Conservation (phyloP, 2,113 vertebrate species). For the Taxidea taxus region DNA sequence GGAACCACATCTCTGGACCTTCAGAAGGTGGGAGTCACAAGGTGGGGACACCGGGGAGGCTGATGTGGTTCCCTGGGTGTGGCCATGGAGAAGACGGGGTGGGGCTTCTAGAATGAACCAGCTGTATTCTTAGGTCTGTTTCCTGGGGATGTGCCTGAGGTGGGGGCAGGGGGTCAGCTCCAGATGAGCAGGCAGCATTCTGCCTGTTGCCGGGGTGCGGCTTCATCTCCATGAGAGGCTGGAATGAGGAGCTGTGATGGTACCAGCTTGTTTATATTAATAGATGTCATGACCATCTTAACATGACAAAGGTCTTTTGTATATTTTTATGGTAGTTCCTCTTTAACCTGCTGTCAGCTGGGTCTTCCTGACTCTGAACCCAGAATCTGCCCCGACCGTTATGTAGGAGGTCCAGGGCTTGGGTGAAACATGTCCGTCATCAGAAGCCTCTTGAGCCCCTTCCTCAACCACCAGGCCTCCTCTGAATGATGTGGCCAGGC, state of each 20-base stretch:
- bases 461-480: background rate
- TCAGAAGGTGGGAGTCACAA: slow-evolving; percentile 66
- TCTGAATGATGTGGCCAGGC: background rate
- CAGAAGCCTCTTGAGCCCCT: background rate
- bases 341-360: background rate
- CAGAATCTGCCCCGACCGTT: background rate
- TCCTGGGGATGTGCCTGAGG: background rate
- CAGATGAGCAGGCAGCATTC: background rate
- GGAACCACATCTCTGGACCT: slow-evolving; percentile 57
- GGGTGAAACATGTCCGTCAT: background rate
- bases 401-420: background rate
- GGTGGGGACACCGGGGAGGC: slow-evolving; percentile 22
- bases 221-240: background rate
- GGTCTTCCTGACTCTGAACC: background rate
- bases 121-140: background rate
- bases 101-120: background rate
- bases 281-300: background rate
- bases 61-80: background rate
- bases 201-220: background rate
- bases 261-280: background rate
- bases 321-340: background rate
- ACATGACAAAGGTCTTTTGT: background rate
- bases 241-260: background rate
- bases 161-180: background rate
- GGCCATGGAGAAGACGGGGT: background rate